phyloP scores from a whole-genome alignment of 2,113 vertebrate genomes.

The Bufo gargarizans region DNA sequence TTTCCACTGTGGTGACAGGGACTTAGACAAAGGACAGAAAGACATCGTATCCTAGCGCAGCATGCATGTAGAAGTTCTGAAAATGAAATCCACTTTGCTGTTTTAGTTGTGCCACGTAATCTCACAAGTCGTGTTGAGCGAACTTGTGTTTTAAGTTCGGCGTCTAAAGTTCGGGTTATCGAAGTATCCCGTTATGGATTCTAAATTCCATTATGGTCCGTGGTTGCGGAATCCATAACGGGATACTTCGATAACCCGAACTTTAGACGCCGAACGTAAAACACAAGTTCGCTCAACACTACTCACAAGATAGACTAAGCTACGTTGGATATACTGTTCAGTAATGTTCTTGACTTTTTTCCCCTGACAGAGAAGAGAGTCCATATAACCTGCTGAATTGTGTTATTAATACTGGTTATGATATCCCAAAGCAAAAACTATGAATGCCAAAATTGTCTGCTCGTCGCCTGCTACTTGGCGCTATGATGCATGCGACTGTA shows the following conservation, averaged over 20 bases:
- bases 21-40: too few species aligned
- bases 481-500: background rate
- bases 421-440: slow-evolving; percentile 12
- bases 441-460: background rate
- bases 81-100: background rate
- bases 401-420: slow-evolving; percentile 4
- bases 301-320: background rate
- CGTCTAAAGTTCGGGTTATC: too few species aligned
- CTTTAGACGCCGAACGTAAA: too few species aligned
- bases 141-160: too few species aligned
- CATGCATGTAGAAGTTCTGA: background rate
- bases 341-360: background rate
- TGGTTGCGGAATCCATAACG: too few species aligned
- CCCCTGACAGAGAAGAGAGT: background rate
- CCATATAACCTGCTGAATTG: background rate
- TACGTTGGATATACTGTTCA: background rate
- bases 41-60: background rate
- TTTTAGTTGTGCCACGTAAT: background rate
- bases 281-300: too few species aligned
- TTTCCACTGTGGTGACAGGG: background rate
- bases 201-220: too few species aligned
- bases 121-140: too few species aligned
- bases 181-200: too few species aligned
- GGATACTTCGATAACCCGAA: too few species aligned
- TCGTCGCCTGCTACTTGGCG: background rate